phyloP scores from a whole-genome alignment of 2,113 vertebrate species.

The Arvicanthis niloticus region DNA sequence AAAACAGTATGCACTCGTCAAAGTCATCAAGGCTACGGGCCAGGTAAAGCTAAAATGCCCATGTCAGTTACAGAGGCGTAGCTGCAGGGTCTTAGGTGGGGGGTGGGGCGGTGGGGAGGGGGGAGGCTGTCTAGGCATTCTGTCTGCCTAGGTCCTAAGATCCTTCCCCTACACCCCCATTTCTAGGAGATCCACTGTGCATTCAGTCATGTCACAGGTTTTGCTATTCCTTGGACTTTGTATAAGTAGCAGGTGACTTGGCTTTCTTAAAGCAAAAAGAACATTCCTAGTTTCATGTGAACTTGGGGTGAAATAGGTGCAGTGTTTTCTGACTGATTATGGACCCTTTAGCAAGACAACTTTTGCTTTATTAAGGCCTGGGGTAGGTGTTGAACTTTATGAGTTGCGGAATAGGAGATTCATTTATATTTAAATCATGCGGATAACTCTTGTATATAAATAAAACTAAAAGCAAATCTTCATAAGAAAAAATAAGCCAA shows the following conservation, averaged over 20 bases:
- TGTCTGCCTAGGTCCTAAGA: background rate
- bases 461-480: constrained; percentile 2
- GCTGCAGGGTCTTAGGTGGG: background rate
- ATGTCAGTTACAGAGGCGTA: background rate
- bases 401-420: background rate
- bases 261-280: constrained; percentile 11
- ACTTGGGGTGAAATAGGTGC: background rate
- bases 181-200: background rate
- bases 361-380: background rate
- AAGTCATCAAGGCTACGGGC: constrained; percentile 74
- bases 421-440: background rate
- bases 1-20: constrained; percentile 80
- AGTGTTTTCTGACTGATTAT: background rate
- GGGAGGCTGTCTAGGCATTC: no score
- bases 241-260: background rate
- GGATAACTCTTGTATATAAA: background rate
- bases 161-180: background rate
- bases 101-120: no score
- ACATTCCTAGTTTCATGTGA: background rate
- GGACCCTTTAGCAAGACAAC: no score
- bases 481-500: background rate
- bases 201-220: background rate
- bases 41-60: constrained; percentile 80
- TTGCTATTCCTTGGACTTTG: background rate
- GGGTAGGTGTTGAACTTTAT: background rate